These are phyloP conservation scores for Osmerus mordax DNA, from an alignment of 2,113 vertebrate genomes.

Conservation along the genomic window DNA sequence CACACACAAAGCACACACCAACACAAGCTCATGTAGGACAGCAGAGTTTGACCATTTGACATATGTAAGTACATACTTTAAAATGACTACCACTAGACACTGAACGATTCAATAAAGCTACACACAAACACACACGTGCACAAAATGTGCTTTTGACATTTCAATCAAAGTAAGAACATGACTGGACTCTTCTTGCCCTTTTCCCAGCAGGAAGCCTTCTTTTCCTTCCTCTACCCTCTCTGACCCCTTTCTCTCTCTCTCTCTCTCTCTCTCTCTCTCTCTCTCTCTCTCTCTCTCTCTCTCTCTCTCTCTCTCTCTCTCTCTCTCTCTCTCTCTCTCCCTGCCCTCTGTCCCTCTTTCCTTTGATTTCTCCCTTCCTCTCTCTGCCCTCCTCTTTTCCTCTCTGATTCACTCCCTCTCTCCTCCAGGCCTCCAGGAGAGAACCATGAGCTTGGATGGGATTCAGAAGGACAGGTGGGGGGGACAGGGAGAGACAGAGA, in stretches of 20 bases:
- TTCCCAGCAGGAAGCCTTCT: constrained; percentile 19
- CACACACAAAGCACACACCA: not conserved
- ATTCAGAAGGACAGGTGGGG: too few relatives aligned
- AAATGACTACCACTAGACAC: too few relatives aligned
- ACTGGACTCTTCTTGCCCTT: constrained; percentile 2
- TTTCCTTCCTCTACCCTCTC: not conserved
- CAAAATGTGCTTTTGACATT: constrained; percentile 6
- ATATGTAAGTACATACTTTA: too few relatives aligned
- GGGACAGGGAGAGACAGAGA: too few relatives aligned
- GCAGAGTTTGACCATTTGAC: too few relatives aligned
- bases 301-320: too few relatives aligned
- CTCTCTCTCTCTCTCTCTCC: constrained; percentile 2
- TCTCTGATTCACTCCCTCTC: not conserved
- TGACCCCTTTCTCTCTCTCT: not conserved
- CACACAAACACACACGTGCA: constrained; percentile 3
- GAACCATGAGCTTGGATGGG: too few relatives aligned
- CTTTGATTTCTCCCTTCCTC: not conserved
- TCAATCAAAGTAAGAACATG: constrained; percentile 7
- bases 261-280: not conserved
- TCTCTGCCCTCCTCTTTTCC: not conserved
- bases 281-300: not conserved
- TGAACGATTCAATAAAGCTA: too few relatives aligned
- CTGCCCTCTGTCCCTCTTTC: too few relatives aligned
- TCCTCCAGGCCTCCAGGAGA: too few relatives aligned
- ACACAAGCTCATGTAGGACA: not conserved